Evolutionary conservation across 2,888 invertebrate genomes (phyloP).

Genomic region (Pogonocherus hispidulus): DNA sequence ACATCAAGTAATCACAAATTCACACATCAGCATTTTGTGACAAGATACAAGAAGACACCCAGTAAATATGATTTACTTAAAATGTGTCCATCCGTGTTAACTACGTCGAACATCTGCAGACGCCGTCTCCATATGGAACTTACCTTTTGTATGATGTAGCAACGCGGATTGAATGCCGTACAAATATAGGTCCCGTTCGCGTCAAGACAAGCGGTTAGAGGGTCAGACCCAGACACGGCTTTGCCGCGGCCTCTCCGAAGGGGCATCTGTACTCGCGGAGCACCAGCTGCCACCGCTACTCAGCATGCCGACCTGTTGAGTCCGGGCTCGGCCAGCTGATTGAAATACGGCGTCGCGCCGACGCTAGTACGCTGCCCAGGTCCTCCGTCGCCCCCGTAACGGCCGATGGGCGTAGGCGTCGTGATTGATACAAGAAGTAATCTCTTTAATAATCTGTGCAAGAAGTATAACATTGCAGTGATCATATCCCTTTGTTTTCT

Average conservation of each 20-base stretch:
- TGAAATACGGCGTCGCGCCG: constrained; percentile 59
- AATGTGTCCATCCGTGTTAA: background rate
- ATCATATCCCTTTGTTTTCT: constrained; percentile 6
- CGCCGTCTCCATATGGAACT: constrained; percentile 49
- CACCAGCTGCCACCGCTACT: constrained; percentile 61
- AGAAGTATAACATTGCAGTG: constrained; percentile 5
- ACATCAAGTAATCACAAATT: constrained; percentile 15
- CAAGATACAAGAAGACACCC: background rate
- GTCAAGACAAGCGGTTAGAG: constrained; percentile 69
- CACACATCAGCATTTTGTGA: constrained; percentile 3
- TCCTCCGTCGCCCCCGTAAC: constrained; percentile 35
- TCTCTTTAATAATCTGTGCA: no score
- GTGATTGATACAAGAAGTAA: constrained; percentile 27
- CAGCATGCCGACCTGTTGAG: constrained; percentile 71
- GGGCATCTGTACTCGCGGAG: constrained; percentile 66
- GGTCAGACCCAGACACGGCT: constrained; percentile 60
- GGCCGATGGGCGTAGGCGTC: constrained; percentile 24
- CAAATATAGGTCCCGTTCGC: constrained; percentile 75
- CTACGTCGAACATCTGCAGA: constrained; percentile 12
- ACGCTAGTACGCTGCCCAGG: constrained; percentile 42
- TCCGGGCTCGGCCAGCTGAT: constrained; percentile 66
- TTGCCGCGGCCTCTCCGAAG: constrained; percentile 62
- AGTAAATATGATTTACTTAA: background rate
- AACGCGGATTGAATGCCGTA: constrained; percentile 75
- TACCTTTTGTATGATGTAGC: constrained; percentile 78